phyloP scores from a whole-genome alignment of 2,888 invertebrate species.

The Serripes groenlandicus region DNA sequence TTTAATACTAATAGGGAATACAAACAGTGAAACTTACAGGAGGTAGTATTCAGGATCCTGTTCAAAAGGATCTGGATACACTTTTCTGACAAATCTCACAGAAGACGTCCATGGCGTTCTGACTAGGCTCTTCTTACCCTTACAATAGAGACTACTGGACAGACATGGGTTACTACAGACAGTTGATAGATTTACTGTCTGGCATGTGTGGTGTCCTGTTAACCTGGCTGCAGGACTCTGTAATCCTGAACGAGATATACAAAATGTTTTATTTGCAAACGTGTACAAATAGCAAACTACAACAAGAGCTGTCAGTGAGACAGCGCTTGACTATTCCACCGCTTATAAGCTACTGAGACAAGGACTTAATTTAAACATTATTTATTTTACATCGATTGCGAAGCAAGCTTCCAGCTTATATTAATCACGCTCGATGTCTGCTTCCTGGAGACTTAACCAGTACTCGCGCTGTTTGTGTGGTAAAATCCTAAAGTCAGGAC shows the following conservation, averaged over 20 bases:
- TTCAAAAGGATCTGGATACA: slow-evolving; percentile 58
- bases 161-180: not conserved
- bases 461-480: no score
- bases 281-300: no score
- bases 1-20: not conserved
- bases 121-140: not conserved
- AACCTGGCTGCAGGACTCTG: slow-evolving; percentile 47
- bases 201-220: slow-evolving; percentile 40
- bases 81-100: slow-evolving; percentile 23
- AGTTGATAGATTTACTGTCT: not conserved
- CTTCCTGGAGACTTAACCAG: no score
- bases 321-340: no score
- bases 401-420: no score
- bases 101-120: slow-evolving; percentile 3
- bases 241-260: slow-evolving; percentile 42
- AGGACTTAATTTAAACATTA: no score
- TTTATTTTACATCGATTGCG: no score
- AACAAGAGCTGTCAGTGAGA: no score
- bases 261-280: no score
- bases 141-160: not conserved
- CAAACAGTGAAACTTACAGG: slow-evolving; percentile 27
- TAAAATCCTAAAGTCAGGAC: no score
- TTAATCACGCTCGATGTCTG: no score
- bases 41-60: slow-evolving; percentile 44
- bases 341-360: no score